A percentile compares a stretch with the other conserved stretches of the same genome.
Evolutionary conservation across 2,888 invertebrate genomes (phyloP).

Genomic region (Helicoverpa assulta): DNA sequence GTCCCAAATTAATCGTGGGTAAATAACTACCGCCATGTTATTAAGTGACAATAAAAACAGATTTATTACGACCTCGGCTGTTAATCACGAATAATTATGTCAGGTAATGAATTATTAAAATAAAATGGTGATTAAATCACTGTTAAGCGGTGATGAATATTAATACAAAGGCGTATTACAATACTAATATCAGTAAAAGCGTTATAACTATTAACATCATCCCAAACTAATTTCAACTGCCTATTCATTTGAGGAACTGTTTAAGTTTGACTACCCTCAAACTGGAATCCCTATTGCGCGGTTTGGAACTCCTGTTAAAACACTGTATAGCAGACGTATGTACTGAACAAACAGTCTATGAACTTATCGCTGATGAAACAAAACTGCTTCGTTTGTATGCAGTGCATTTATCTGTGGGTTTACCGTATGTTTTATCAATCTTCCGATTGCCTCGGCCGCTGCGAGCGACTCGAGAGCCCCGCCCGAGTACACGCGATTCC

Average conservation of each 20-base stretch:
- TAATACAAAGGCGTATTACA: constrained; percentile 10
- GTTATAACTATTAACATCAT: constrained; percentile 37
- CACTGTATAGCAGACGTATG: constrained; percentile 24
- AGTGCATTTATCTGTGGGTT: constrained; percentile 67
- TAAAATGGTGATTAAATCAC: constrained; percentile 32
- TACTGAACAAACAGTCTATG: constrained; percentile 54
- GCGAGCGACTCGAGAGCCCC: constrained; percentile 59
- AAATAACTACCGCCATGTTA: constrained; percentile 44
- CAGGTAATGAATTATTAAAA: constrained; percentile 43
- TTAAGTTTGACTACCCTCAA: constrained; percentile 53
- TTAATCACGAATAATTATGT: constrained; percentile 51
- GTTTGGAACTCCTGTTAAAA: constrained; percentile 53
- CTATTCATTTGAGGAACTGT: constrained; percentile 52
- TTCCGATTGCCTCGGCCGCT: constrained; percentile 72
- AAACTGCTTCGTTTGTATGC: constrained; percentile 72
- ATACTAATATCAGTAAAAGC: constrained; percentile 43
- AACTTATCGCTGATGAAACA: constrained; percentile 66
- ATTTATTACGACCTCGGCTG: constrained; percentile 50
- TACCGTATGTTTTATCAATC: constrained; percentile 77
- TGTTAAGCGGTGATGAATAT: constrained; percentile 32
- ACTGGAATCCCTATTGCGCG: constrained; percentile 48
- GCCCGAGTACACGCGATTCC: constrained; percentile 72
- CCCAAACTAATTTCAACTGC: constrained; percentile 51
- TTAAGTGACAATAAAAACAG: constrained; percentile 54
- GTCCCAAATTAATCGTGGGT: constrained; percentile 27